Conservation (phyloP, 92 coral and sea anemone species). For the Parazoanthus atlanticus region DNA sequence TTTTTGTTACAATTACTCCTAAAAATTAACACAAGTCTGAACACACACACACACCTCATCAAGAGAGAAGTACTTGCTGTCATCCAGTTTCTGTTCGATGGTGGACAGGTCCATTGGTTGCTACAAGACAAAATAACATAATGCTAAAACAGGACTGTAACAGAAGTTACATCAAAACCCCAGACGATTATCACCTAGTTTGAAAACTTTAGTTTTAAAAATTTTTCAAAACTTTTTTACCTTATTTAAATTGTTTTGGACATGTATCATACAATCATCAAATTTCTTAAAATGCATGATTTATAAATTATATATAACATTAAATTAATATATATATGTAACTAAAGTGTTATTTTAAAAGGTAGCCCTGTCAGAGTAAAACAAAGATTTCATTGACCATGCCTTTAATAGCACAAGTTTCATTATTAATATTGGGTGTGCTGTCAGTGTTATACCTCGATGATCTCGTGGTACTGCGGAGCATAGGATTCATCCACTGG, state of each 20-base stretch:
- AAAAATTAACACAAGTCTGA: not conserved
- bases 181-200: too few species aligned
- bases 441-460: slow-evolving; percentile 66
- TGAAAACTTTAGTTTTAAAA: too few species aligned
- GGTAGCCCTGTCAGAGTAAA: not conserved
- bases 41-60: slow-evolving; percentile 62
- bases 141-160: too few species aligned
- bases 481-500: slow-evolving; percentile 99
- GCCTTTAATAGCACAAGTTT: not conserved
- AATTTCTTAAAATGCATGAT: too few species aligned
- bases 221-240: too few species aligned
- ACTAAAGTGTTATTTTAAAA: too few species aligned
- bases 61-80: slow-evolving; percentile 78
- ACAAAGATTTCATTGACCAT: not conserved
- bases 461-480: slow-evolving; percentile 91
- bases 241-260: too few species aligned
- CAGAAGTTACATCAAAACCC: too few species aligned
- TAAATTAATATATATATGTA: too few species aligned
- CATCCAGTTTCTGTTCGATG: slow-evolving; percentile 93
- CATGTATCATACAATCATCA: too few species aligned
- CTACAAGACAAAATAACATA: slow-evolving; percentile 33
- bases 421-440: not conserved
- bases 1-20: not conserved
- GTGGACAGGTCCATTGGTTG: slow-evolving; percentile 95
- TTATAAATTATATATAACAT: too few species aligned